These are phyloP conservation scores for Steinernema feltiae DNA, from an alignment of 1,140 invertebrate genomes.

Conservation along the genomic window DNA sequence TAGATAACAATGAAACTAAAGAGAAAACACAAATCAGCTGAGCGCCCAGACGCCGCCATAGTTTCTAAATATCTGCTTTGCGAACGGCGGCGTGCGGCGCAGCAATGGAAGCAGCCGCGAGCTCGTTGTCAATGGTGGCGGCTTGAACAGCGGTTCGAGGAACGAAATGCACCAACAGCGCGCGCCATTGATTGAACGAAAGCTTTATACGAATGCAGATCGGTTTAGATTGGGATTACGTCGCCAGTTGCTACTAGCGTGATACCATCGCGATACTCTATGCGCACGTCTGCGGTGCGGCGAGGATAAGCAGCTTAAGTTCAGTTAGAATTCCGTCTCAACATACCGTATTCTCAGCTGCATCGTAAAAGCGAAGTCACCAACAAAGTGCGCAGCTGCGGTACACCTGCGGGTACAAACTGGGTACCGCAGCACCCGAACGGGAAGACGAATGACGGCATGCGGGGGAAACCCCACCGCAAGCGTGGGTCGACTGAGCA, in stretches of 20 bases:
- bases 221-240: background rate
- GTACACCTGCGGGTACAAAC: background rate
- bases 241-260: too few relatives aligned
- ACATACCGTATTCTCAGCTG: background rate
- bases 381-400: background rate
- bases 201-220: background rate
- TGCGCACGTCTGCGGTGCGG: too few relatives aligned
- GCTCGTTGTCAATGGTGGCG: too few relatives aligned
- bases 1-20: too few relatives aligned
- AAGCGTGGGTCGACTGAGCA: background rate
- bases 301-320: too few relatives aligned
- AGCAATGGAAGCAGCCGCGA: background rate
- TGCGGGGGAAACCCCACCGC: slow-evolving; percentile 1
- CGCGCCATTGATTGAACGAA: background rate
- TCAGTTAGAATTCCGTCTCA: too few relatives aligned
- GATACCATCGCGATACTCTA: too few relatives aligned
- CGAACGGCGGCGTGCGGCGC: background rate
- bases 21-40: too few relatives aligned
- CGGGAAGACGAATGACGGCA: background rate
- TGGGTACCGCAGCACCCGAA: slow-evolving; percentile 2
- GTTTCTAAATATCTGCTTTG: too few relatives aligned
- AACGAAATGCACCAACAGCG: too few relatives aligned
- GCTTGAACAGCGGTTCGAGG: too few relatives aligned
- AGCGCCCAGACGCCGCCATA: too few relatives aligned
- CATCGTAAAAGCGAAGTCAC: background rate